Base-by-base conservation (phyloP, 2,888 invertebrate species). In the Punctoribates punctum region DNA sequence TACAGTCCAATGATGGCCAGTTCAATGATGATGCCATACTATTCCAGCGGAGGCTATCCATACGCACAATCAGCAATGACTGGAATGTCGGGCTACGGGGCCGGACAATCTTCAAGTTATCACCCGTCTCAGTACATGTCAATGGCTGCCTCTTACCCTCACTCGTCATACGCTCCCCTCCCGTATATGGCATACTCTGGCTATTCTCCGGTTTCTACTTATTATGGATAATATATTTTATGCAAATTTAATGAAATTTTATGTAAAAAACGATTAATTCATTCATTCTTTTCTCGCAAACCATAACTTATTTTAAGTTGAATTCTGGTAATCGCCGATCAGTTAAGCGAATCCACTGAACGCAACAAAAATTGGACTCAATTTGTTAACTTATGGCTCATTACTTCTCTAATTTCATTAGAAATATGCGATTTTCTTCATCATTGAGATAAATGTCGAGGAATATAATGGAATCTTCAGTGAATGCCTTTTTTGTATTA, bases 201-300 rank as follows among this genome's bases (percentile, higher is more conserved):
- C 4, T 65, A 65, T 25, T 29, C 29, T 6, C 65, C 65, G 5
- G 17, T 60, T 27, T 60, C 60, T 11, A 60, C 5, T 34, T 65
- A 65, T 65, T 65, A 65, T 17, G 65, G 65, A 65, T 65, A 65
- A 65, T 9, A 57, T 23, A 46, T 46, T 11, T 11, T 46, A 46
- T 11, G 9, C 8, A 46, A 46, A 11, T 11, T 46, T 46, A 46
- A 11, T 46, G 15, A 11, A 11, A 46, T 11, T 46, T 46, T 46
- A 11, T 46, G 9, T 23, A 9, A 3, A 25, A 3, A 57, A 57
- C 6, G 13, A 57, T 57, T 23, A 25, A 4, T 23, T 23, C 25
- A 46, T 46, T 57, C 25, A 9, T 54, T 54, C 20, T 5, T 57
- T 23, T 57, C 57, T 57, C n/a, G n/a, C n/a, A n/a, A n/a, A n/a